Conservation (phyloP, 1,140 invertebrate species). For the Drosophila pseudoananassae region DNA sequence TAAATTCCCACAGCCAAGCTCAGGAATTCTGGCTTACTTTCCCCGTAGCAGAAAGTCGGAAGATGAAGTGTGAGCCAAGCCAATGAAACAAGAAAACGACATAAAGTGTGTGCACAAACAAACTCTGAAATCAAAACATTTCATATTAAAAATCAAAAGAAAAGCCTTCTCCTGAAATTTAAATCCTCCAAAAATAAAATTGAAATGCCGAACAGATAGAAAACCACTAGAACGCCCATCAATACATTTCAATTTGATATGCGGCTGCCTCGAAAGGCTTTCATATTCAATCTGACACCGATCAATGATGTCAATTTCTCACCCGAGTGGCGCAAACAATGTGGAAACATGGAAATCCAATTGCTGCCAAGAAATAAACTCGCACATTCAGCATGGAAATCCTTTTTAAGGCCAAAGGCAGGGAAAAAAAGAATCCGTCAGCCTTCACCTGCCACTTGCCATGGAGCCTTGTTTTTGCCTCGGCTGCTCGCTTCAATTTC, state of each 20-base stretch:
- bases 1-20: constrained; percentile 52
- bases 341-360: constrained; percentile 47
- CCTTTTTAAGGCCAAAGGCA: constrained; percentile 32
- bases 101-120: background rate
- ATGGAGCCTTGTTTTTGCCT: constrained; percentile 13
- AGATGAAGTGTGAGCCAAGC: background rate
- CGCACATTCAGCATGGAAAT: constrained; percentile 55
- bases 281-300: constrained; percentile 50
- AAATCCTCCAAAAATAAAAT: constrained; percentile 14
- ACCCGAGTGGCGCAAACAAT: constrained; percentile 47
- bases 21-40: constrained; percentile 62
- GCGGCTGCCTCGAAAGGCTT: constrained; percentile 29
- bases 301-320: constrained; percentile 67
- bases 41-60: background rate
- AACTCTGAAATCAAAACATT: background rate
- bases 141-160: too few relatives aligned
- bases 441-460: constrained; percentile 37
- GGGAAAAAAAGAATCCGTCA: constrained; percentile 11
- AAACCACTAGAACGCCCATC: constrained; percentile 39
- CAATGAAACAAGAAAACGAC: background rate
- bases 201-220: constrained; percentile 15
- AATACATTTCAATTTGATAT: constrained; percentile 46
- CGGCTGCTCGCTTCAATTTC: constrained; percentile 54
- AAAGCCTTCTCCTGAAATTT: background rate
- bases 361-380: constrained; percentile 47